Percentiles rank a stretch among this genome's conserved stretches.
These are phyloP conservation scores for Calosoma granatense DNA, from an alignment of 1,140 invertebrate species.

Conservation along the genomic window DNA sequence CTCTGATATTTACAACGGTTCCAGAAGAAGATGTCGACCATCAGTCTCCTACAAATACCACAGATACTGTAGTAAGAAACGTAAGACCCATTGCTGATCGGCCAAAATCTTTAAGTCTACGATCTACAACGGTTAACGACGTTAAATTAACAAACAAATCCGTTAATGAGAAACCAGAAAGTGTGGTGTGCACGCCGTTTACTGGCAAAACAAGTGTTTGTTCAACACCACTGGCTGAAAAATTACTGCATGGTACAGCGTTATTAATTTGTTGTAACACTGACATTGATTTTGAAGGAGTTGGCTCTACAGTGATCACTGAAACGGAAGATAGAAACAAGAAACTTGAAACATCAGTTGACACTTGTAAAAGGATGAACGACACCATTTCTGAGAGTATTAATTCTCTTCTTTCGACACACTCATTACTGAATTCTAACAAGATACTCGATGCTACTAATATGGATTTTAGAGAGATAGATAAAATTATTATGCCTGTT, in stretches of 20 bases:
- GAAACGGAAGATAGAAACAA: background rate
- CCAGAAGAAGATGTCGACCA: conserved; percentile 54
- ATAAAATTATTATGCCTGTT: background rate
- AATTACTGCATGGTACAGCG: conserved; percentile 56
- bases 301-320: conserved; percentile 15
- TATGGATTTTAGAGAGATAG: background rate
- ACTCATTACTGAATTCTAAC: background rate
- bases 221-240: conserved; percentile 63
- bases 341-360: background rate
- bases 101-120: conserved; percentile 36
- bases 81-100: conserved; percentile 22
- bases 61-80: conserved; percentile 20
- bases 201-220: conserved; percentile 57
- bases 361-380: background rate
- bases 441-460: background rate
- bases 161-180: conserved; percentile 5
- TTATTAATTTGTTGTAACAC: conserved; percentile 53
- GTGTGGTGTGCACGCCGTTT: conserved; percentile 30
- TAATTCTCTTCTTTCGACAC: conserved; percentile 13
- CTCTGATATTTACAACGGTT: conserved; percentile 63
- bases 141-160: conserved; percentile 13
- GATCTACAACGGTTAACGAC: conserved; percentile 27
- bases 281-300: conserved; percentile 33
- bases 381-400: background rate
- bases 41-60: conserved; percentile 30